Evolutionary conservation across 1,140 invertebrate species (phyloP), one percentile per base, ranked within the genome.

Genomic region (Battus philenor): DNA sequence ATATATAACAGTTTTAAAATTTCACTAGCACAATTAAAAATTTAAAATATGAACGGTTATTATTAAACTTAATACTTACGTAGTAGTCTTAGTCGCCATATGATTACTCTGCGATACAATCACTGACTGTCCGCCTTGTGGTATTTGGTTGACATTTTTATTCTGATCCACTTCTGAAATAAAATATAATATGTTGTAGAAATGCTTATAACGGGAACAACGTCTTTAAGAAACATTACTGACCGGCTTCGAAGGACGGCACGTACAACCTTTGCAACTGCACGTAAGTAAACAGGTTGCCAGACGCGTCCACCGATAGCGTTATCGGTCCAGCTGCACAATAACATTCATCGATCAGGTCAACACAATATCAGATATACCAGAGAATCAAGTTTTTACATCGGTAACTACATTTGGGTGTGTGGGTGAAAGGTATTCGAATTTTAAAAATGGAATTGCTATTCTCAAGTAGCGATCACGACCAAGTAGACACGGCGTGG

Each of bases 51-150:
- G n/a, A n/a, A n/a, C n/a, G n/a, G n/a, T n/a, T n/a, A n/a, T n/a
- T n/a, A n/a, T n/a, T n/a, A n/a, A n/a, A n/a, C n/a, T 16, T 20
- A 33, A 38, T 54, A 74, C 70, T 68, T 34, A 74, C 70, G 59
- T 29, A 5, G 43, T 60, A 15, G 62, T 44, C 54, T 68, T 70
- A 12, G 62, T 51, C 47, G 50, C 32, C 0, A 57, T 33, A 13
- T 62, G 54, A 43, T 68, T 76, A 24, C 66, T 69, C 50, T 87
- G 86, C 16, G 78, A 87, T 5, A 87, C 86, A 24, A 87, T 87
- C 18, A 87, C 86, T 13, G 85, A 84, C 44, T 78, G 86, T 4
- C 41, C 65, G 18, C 44, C 53, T 39, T 65, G 80, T 43, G 43
- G 54, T 41, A 11, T 63, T 32, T 51, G 73, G 47, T 43, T 29